phyloP scores from a whole-genome alignment of 2,888 invertebrate species.

The Amiota minor region DNA sequence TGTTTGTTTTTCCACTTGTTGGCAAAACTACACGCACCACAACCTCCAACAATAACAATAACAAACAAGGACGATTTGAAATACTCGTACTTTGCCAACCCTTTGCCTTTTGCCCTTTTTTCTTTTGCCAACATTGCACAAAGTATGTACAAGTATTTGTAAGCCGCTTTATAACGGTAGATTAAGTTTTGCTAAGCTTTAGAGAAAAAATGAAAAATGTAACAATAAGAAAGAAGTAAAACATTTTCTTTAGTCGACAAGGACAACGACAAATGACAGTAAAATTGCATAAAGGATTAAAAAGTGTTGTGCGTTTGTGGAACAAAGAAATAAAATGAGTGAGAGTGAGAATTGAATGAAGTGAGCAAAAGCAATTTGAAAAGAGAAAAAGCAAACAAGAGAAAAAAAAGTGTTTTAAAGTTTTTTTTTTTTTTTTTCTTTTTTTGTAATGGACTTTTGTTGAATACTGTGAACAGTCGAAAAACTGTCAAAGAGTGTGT shows the following conservation, averaged over 20 bases:
- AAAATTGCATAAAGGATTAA: neutral
- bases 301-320: neutral
- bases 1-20: neutral
- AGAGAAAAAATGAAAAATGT: neutral
- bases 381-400: neutral
- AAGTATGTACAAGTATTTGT: neutral
- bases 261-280: neutral
- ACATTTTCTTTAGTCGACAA: neutral
- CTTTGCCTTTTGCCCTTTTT: no score
- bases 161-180: conserved; percentile 8
- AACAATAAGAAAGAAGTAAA: neutral
- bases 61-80: neutral
- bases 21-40: neutral
- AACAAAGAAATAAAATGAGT: no score
- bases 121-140: no score
- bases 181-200: conserved; percentile 11
- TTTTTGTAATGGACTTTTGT: neutral
- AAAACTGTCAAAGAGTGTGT: conserved; percentile 1
- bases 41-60: no score
- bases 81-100: neutral
- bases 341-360: no score
- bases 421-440: neutral
- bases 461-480: neutral
- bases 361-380: neutral
- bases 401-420: conserved; percentile 4